Conservation (phyloP, 2,113 vertebrate genomes). For the Hypocryptadius cinnamomeus region DNA sequence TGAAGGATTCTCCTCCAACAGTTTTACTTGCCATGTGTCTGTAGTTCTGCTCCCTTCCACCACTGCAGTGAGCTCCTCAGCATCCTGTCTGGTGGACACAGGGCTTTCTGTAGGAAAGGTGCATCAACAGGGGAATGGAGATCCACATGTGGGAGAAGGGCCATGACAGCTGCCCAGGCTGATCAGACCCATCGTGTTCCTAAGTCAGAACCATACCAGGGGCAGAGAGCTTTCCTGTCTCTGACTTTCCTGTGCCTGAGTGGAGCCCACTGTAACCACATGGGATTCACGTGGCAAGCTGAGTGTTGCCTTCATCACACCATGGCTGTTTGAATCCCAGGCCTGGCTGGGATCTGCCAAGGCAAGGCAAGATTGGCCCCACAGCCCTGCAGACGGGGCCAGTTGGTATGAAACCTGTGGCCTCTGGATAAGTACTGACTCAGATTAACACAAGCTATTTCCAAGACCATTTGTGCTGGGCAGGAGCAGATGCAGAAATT, state of each 20-base stretch:
- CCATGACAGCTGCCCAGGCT: not conserved
- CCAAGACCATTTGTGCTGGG: not conserved
- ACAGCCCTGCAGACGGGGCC: fast-evolving
- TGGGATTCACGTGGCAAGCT: not conserved
- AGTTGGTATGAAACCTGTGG: not conserved
- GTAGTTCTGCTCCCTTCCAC: not conserved
- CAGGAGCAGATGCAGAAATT: not conserved
- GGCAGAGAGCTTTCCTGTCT: not conserved
- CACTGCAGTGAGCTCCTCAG: not conserved
- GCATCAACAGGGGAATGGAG: not conserved
- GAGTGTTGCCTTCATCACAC: not conserved
- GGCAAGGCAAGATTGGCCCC: not conserved
- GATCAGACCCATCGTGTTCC: not conserved
- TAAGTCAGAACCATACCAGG: not conserved
- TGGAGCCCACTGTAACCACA: fast-evolving
- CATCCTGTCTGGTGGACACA: not conserved
- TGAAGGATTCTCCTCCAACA: not conserved
- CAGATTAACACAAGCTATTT: not conserved
- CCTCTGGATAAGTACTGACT: not conserved
- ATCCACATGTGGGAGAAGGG: not conserved
- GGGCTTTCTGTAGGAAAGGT: not conserved
- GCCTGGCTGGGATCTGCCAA: not conserved
- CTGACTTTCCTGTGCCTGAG: not conserved
- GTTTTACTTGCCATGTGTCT: not conserved
- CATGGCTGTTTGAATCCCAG: not conserved